phyloP scores from a whole-genome alignment of 2,888 invertebrate species.

The Cephonodes hylas region DNA sequence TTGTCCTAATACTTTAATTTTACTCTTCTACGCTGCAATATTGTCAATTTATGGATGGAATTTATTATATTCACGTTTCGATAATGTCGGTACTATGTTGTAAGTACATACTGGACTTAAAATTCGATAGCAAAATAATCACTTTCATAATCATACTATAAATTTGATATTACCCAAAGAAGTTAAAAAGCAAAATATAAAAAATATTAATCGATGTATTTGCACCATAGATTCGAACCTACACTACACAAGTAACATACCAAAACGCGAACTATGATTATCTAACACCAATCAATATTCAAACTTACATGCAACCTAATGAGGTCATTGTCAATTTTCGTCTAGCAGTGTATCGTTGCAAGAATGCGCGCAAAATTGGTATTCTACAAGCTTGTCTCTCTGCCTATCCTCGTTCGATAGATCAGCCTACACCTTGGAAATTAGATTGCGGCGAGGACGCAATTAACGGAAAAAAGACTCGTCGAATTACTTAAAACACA shows the following conservation, averaged over 20 bases:
- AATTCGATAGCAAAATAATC: no score
- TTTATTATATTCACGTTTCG: no score
- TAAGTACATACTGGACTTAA: no score
- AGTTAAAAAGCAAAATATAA: no score
- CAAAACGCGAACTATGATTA: background rate
- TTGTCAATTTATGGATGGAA: no score
- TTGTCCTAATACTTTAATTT: no score
- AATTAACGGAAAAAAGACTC: background rate
- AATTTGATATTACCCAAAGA: no score
- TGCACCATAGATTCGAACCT: no score
- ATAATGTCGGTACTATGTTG: no score
- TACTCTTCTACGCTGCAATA: no score
- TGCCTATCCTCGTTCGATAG: background rate
- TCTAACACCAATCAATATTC: background rate
- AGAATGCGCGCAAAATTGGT: background rate
- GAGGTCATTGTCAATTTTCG: slow-evolving; percentile 2
- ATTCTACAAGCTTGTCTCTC: background rate
- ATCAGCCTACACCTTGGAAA: background rate
- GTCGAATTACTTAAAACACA: background rate
- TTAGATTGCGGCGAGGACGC: background rate
- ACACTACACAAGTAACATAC: background rate
- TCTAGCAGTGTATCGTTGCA: background rate
- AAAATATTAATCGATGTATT: no score
- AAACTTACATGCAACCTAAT: background rate
- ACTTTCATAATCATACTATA: no score